These are phyloP conservation scores for Drosophila burlai DNA, from an alignment of 1,140 invertebrate genomes.

Conservation along the genomic window DNA sequence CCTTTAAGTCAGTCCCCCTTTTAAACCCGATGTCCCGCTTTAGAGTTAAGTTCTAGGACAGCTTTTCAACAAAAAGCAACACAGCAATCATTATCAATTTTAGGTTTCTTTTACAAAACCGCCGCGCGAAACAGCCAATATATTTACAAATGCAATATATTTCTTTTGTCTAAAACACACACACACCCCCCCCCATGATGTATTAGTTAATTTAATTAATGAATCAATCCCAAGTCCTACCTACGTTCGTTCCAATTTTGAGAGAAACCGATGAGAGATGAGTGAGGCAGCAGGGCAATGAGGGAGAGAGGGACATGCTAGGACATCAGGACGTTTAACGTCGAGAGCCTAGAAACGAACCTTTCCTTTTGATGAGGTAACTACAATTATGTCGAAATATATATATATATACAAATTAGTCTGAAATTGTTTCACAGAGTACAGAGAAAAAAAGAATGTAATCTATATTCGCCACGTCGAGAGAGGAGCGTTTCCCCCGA, in stretches of 20 bases:
- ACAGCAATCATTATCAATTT: constrained; percentile 5
- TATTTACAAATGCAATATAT: constrained; percentile 20
- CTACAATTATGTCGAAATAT: constrained; percentile 4
- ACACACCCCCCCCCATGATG: constrained; percentile 12
- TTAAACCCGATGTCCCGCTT: constrained; percentile 4
- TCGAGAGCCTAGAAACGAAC: not conserved
- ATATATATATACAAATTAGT: not conserved
- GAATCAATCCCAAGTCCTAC: not conserved
- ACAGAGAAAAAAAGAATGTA: not conserved
- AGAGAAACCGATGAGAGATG: not conserved
- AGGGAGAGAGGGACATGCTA: not conserved
- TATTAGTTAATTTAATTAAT: constrained; percentile 1
- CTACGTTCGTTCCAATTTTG: not conserved
- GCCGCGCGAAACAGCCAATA: constrained; percentile 16
- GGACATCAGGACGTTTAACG: not conserved
- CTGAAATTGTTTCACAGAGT: not conserved
- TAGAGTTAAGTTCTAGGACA: constrained; percentile 34
- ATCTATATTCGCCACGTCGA: not conserved
- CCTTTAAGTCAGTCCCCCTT: not conserved
- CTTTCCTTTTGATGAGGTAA: not conserved
- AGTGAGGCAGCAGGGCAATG: not conserved
- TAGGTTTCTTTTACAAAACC: constrained; percentile 15
- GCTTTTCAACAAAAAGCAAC: constrained; percentile 28
- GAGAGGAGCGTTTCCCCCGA: not conserved
- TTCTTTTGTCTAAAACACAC: constrained; percentile 9